Conservation (phyloP, 2,113 vertebrate species). For the Hydrolagus affinis region DNA sequence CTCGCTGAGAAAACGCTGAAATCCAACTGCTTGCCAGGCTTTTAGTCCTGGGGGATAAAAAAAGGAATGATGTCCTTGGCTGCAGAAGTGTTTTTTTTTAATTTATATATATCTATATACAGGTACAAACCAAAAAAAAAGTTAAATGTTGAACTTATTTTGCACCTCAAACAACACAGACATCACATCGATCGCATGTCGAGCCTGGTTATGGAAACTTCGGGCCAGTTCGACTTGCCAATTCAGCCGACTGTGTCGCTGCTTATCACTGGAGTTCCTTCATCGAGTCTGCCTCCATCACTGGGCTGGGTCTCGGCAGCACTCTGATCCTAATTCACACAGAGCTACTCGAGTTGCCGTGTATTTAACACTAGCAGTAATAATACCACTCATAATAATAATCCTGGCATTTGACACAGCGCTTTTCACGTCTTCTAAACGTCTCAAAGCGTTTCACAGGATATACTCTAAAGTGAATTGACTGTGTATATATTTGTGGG, state of each 20-base stretch:
- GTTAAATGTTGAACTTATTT: conserved; percentile 18
- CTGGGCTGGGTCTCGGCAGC: too few relatives aligned
- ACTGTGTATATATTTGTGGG: too few relatives aligned
- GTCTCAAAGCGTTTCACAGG: too few relatives aligned
- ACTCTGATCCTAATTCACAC: neutral
- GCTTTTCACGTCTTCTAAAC: too few relatives aligned
- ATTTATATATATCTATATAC: too few relatives aligned
- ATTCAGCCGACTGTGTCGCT: too few relatives aligned
- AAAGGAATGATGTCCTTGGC: conserved; percentile 28
- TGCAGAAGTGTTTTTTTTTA: neutral
- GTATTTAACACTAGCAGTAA: neutral
- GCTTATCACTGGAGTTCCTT: neutral
- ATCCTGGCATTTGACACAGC: too few relatives aligned
- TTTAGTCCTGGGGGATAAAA: conserved; percentile 27
- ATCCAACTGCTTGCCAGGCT: conserved; percentile 23
- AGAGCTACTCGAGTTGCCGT: neutral
- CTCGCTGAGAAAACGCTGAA: conserved; percentile 30
- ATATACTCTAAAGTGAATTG: too few relatives aligned
- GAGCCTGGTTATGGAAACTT: neutral
- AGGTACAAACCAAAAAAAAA: too few relatives aligned
- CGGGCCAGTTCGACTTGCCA: neutral
- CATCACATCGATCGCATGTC: neutral
- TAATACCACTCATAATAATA: too few relatives aligned
- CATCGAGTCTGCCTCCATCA: neutral
- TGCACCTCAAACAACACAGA: conserved; percentile 21